Base-by-base conservation (phyloP, 2,113 vertebrate genomes). In the Hymenochirus boettgeri region DNA sequence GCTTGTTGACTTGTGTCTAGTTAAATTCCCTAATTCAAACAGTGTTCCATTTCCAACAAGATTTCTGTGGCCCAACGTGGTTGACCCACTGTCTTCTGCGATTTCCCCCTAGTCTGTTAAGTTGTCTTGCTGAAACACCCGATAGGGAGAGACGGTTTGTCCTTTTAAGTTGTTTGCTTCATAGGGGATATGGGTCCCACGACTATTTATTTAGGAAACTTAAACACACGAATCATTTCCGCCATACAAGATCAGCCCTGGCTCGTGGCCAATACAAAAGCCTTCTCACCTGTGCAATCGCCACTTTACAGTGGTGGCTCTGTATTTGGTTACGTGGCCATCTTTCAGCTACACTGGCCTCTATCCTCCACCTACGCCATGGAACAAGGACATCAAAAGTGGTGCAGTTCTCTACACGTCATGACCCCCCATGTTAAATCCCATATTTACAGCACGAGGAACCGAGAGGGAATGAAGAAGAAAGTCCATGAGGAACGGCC, bases 371-470 rank as follows among this genome's bases (percentile, higher is more conserved):
- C 5, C 0, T 33, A 56, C 15, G 31, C 24, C 0, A 1, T 42
- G 35, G 64, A n/a, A 56, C 15, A 73, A 69, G 65, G 71, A 73
- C n/a, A 47, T 62, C 29, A 69, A 64, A 21, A 31, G 73, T 46
- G 74, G 74, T 48, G 70, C 69, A 2, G 72, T 74, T 15, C 69
- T 73, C 21, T 76, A 77, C 1, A 77, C 71, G 25, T 77, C 55
- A 42, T 79, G 13, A 77, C n/a, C 74, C 17, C 75, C 74, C 8
- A 46, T 74, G 17, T 37, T 76, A n/a, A 79, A 74, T 19, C 77
- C 74, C 4, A 18, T 74, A 66, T 75, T 2, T 79, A 77, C 4
- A 77, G 73, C 27, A 65, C 75, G 24, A 73, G 73, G 25, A 79
- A 75, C 46, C 75, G 61, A 22, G 74, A 74, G 2, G 65, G 1